These are phyloP conservation scores for Maconellicoccus hirsutus DNA, from an alignment of 1,140 invertebrate genomes.

Conservation along the genomic window DNA sequence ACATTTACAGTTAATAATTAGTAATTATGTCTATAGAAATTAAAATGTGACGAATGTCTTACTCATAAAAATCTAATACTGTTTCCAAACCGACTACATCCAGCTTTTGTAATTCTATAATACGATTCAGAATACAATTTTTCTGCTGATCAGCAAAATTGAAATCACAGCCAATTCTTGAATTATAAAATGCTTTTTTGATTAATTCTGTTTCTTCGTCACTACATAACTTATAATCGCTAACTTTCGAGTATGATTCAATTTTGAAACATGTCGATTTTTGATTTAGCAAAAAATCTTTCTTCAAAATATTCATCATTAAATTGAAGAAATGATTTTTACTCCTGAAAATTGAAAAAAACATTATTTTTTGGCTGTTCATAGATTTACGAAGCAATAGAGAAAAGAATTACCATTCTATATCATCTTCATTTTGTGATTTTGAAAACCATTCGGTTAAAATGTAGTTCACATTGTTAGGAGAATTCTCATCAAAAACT, in stretches of 20 bases:
- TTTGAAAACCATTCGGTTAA: background rate
- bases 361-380: background rate
- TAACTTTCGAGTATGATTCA: background rate
- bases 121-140: background rate
- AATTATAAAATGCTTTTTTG: background rate
- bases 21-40: no score
- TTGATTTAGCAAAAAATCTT: background rate
- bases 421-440: background rate
- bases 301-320: background rate
- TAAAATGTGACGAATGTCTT: background rate
- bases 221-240: background rate
- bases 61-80: background rate
- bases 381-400: background rate
- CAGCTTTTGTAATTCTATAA: background rate
- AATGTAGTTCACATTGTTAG: background rate
- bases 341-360: background rate
- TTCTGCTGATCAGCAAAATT: background rate
- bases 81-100: background rate
- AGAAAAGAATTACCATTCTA: background rate
- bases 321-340: background rate
- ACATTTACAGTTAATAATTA: background rate
- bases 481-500: background rate
- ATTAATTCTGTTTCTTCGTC: background rate
- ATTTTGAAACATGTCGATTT: background rate
- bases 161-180: background rate